These are phyloP conservation scores for Romanogobio albipinnatus DNA, from an alignment of 2,113 vertebrate species.

Conservation along the genomic window DNA sequence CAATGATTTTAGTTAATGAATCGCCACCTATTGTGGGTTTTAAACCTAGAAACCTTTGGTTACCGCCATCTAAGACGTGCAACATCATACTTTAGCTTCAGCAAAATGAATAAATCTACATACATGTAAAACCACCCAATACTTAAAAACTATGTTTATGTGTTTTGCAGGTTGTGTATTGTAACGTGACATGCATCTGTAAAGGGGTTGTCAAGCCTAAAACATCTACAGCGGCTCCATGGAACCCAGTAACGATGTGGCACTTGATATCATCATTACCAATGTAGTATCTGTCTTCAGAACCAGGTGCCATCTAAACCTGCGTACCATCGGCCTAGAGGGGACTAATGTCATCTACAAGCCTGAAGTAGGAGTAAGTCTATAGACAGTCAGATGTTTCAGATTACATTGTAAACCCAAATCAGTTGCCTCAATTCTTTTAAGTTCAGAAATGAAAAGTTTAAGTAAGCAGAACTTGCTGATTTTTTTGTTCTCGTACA, in stretches of 20 bases:
- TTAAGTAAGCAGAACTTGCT: no score
- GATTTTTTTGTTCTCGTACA: no score
- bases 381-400: neutral
- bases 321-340: conserved; percentile 95
- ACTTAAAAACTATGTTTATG: neutral
- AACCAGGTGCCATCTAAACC: conserved; percentile 98
- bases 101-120: neutral
- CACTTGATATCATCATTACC: conserved; percentile 96
- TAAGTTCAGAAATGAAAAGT: no score
- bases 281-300: conserved; percentile 98
- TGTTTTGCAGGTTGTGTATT: conserved; percentile 21
- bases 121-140: neutral
- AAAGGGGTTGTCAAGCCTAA: conserved; percentile 49
- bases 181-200: conserved; percentile 66
- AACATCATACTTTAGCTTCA: neutral
- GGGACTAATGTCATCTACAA: conserved; percentile 98
- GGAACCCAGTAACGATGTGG: conserved; percentile 95
- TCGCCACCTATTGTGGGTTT: neutral
- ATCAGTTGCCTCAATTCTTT: no score
- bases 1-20: conserved; percentile 12
- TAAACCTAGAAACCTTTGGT: neutral
- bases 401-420: neutral
- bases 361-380: conserved; percentile 93
- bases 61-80: neutral
- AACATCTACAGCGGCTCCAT: conserved; percentile 79